These are phyloP conservation scores for Acomys russatus DNA, from an alignment of 2,797 vertebrate genomes.

Conservation along the genomic window DNA sequence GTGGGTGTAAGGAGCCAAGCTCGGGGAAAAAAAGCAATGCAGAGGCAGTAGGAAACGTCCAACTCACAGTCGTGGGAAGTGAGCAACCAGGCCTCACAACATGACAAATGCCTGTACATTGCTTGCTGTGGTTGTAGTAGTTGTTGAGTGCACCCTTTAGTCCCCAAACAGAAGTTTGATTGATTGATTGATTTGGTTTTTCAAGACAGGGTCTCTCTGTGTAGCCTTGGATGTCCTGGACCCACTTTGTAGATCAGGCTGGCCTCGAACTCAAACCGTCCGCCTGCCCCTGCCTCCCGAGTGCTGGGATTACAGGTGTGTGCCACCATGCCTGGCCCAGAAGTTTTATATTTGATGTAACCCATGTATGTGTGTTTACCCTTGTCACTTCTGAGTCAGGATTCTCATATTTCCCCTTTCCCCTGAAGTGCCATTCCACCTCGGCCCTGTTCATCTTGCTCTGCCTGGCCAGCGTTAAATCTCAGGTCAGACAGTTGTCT, in stretches of 20 bases:
- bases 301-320: too few relatives aligned
- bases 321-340: too few relatives aligned
- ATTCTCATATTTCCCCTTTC: neutral
- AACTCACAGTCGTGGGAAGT: neutral
- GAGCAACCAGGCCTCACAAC: neutral
- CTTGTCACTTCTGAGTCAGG: neutral
- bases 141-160: neutral
- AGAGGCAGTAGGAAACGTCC: neutral
- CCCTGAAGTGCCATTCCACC: neutral
- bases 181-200: too few relatives aligned
- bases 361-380: neutral
- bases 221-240: too few relatives aligned
- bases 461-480: neutral
- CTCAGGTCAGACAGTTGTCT: conserved; percentile 7
- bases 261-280: too few relatives aligned
- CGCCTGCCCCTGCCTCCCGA: too few relatives aligned
- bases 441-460: neutral
- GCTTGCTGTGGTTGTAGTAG: neutral
- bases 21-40: neutral
- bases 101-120: neutral
- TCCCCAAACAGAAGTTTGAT: neutral
- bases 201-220: too few relatives aligned
- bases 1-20: neutral
- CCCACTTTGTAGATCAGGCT: too few relatives aligned
- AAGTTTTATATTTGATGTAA: conserved; percentile 5